Evolutionary conservation across 2,888 invertebrate species (phyloP), one percentile per base, ranked within the genome.

Genomic region (Scrobipalpa atriplicella): DNA sequence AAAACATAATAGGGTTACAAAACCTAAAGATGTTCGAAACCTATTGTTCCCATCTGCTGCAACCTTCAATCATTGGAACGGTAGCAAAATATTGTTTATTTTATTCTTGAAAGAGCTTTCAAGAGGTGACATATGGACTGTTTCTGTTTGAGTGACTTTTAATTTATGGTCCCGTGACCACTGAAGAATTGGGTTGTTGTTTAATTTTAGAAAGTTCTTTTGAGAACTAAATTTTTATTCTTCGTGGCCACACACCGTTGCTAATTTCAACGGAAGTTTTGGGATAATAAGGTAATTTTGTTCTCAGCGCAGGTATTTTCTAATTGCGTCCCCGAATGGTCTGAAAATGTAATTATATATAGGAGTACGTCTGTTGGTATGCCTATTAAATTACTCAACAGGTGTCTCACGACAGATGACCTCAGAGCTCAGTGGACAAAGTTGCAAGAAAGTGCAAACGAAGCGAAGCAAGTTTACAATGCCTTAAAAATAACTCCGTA

Each of bases 21-120:
- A 78, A 78, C 76, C 78, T 74, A 72, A 79, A 75, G 68, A 56
- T 13, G 54, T 47, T 47, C 47, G 47, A 47, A 47, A 77, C 73
- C 81, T 78, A 82, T 91, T 92, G 91, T 90, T 78, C 68, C 58
- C 87, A 86, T 83, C 85, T 88, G 87, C 77, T 82, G 74, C 79
- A 84, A 84, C 84, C 85, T 84, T 80, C 80, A 82, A 82, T 84
- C 78, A 75, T 71, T 78, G 75, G 78, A 83, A 85, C 87, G 82
- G 91, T 88, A 89, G 92, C 91, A 84, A 92, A 91, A 92, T 89
- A 89, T 90, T 90, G 88, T 92, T 89, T 90, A 84, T 89, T 90
- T 90, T 86, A 85, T 77, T 81, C 81, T 84, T 81, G 81, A 86
- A 86, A 85, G 82, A 71, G 83, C 84, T 85, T 87, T 87, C 78